A percentile compares a stretch with the other conserved stretches of the same genome.
phyloP scores from a whole-genome alignment of 2,797 vertebrate species.

The Uromys caudimaculatus region DNA sequence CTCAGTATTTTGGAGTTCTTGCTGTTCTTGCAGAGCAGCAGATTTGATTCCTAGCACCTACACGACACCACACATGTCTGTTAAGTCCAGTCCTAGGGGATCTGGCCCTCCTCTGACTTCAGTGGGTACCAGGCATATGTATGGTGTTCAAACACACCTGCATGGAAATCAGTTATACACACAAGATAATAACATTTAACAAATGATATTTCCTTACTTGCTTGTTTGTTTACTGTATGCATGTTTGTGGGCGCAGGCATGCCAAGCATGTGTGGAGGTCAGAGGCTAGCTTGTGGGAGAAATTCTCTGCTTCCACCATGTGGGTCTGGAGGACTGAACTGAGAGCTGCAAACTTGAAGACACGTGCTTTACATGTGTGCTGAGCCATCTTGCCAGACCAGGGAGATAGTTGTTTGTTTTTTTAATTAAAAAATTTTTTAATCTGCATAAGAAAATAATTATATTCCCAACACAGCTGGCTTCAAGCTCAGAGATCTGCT shows the following conservation, averaged over 20 bases:
- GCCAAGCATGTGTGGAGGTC: neutral
- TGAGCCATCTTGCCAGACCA: neutral
- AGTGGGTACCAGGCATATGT: neutral
- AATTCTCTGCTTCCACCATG: neutral
- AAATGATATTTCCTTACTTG: neutral
- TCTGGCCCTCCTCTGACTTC: neutral
- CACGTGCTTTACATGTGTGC: neutral
- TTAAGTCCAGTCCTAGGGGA: neutral
- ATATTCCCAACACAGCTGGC: neutral
- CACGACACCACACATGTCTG: neutral
- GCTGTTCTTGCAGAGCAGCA: neutral
- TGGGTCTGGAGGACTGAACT: neutral
- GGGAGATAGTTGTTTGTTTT: neutral
- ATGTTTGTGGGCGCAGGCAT: neutral
- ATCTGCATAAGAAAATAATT: too few relatives aligned
- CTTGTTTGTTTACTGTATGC: neutral
- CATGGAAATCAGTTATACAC: neutral
- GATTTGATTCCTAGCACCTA: neutral
- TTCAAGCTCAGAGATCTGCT: neutral
- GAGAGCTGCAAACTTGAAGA: neutral
- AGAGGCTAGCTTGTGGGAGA: neutral
- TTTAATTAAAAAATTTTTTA: neutral
- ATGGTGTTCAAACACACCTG: neutral
- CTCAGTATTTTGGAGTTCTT: too few relatives aligned
- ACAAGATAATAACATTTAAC: neutral